Base-by-base conservation (phyloP, 2,113 vertebrate species). In the Dryoscopus gambensis region DNA sequence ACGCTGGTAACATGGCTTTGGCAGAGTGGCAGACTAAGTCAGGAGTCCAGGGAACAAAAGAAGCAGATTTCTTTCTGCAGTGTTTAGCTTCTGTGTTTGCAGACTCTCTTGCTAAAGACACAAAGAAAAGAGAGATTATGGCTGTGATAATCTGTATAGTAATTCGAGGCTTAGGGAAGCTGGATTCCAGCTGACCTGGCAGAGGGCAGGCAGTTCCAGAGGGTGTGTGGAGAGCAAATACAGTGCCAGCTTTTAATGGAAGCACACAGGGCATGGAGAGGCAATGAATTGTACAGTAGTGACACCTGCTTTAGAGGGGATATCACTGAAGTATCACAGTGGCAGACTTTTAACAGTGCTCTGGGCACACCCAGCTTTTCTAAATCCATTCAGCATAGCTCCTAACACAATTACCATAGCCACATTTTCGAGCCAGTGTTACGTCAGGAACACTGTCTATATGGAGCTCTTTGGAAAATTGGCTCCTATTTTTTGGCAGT, bases 401-500 rank as follows among this genome's bases (percentile, higher is more conserved):
- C 47, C 88, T 88, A 40, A 40, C 68, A 52, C 31, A 65, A 74
- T 69, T 77, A 46, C 89, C 85, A 78, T 22, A 64, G 68, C 33
- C 78, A 81, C 71, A 52, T 84, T 95, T 94, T 46, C 17, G 8
- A 92, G 83, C 87, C 82, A 93, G 28, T 13, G 7, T 76, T 85
- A 74, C 14, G 14, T 95, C 92, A 94, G 83, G 46, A 95, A 31
- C 60, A 49, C 31, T 88, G 85, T 86, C 64, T 77, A 35, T 78
- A 92, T 68, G 56, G 79, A 92, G 91, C 90, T 93, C 76, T 94
- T 92, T 86, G 79, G 88, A 81, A 96, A 96, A 96, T 96, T 90
- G 90, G 64, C 65, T 94, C 40, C 83, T 84, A 68, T 30, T 81
- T 88, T 93, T 91, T 92, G 85, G 79, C 93, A 88, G 92, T 71